phyloP scores from a whole-genome alignment of 2,888 invertebrate species.

The Venusia cambrica region DNA sequence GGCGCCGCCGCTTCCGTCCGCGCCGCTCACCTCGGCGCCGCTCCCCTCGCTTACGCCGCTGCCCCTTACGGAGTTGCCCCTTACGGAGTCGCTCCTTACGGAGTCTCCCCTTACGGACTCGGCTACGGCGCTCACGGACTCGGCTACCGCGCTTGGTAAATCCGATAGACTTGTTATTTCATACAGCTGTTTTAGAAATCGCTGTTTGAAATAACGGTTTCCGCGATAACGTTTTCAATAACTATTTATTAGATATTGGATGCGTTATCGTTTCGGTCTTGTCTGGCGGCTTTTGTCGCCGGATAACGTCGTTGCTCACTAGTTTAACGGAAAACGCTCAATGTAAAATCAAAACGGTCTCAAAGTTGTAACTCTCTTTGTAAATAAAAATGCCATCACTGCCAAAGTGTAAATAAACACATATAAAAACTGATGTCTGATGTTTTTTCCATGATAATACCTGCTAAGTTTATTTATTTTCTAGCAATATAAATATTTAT shows the following conservation, averaged over 20 bases:
- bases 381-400: constrained; percentile 77
- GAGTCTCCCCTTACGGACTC: constrained; percentile 20
- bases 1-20: constrained; percentile 49
- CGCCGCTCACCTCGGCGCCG: constrained; percentile 35
- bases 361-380: constrained; percentile 77
- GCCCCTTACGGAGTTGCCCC: constrained; percentile 19
- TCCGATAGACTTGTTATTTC: constrained; percentile 21
- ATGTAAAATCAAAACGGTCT: constrained; percentile 58
- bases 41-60: too few species aligned
- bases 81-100: constrained; percentile 34
- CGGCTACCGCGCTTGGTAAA: constrained; percentile 60
- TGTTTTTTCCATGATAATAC: constrained; percentile 8
- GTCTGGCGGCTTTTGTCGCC: constrained; percentile 41
- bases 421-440: constrained; percentile 39
- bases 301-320: constrained; percentile 36
- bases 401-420: constrained; percentile 81
- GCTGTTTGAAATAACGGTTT: constrained; percentile 11
- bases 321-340: constrained; percentile 56
- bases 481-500: too few species aligned
- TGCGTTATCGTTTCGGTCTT: constrained; percentile 35
- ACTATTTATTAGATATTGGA: constrained; percentile 10
- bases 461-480: neutral
- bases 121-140: constrained; percentile 30
- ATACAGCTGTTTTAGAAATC: constrained; percentile 3
- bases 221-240: constrained; percentile 26